phyloP scores from a whole-genome alignment of 2,888 invertebrate genomes.

The Thalpophila matura region DNA sequence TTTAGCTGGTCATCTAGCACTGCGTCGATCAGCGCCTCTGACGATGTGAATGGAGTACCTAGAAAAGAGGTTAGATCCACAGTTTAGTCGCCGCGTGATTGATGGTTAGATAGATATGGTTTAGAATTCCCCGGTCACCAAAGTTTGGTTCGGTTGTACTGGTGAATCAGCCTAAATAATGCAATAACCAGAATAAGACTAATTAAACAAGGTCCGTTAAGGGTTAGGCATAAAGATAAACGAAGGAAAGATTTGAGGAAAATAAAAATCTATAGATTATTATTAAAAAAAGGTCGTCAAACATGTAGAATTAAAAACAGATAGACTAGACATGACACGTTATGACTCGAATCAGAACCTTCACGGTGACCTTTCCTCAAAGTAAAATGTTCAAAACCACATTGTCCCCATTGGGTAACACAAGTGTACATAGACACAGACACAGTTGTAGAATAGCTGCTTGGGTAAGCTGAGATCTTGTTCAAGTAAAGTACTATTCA shows the following conservation, averaged over 20 bases:
- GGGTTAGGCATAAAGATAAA: background rate
- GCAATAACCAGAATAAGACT: background rate
- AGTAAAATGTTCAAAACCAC: background rate
- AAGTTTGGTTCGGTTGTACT: background rate
- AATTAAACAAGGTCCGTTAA: background rate
- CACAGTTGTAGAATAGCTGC: too few relatives aligned
- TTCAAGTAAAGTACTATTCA: too few relatives aligned
- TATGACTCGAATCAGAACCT: background rate
- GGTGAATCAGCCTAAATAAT: background rate
- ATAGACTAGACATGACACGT: background rate
- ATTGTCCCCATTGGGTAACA: too few relatives aligned
- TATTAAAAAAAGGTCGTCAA: background rate
- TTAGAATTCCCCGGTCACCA: background rate
- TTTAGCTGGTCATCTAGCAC: slow-evolving; percentile 93
- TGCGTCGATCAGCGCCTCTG: slow-evolving; percentile 94
- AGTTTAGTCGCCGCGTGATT: background rate
- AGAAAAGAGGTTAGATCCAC: slow-evolving; percentile 59
- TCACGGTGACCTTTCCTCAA: background rate
- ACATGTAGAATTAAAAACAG: background rate
- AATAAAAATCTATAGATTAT: background rate
- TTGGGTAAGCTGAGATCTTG: too few relatives aligned
- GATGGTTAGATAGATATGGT: background rate
- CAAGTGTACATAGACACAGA: too few relatives aligned
- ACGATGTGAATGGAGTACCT: slow-evolving; percentile 92
- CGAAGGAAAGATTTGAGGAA: background rate